Evolutionary conservation across 2,888 invertebrate species (phyloP).

Genomic region (Andrena chrysosceles): DNA sequence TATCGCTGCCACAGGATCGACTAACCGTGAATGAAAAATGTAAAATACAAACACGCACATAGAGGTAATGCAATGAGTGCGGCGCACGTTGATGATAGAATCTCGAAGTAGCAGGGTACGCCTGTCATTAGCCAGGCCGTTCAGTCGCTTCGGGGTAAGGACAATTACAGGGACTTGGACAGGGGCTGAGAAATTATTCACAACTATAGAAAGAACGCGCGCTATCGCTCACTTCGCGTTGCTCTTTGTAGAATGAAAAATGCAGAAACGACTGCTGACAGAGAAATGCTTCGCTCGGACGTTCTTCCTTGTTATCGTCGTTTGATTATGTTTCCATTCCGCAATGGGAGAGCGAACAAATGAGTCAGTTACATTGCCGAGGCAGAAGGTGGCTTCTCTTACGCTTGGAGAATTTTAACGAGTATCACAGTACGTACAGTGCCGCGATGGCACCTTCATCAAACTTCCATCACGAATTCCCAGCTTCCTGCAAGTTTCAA

Average conservation of each 20-base stretch:
- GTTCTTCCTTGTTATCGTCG: slow-evolving; percentile 4
- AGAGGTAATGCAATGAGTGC: slow-evolving; percentile 27
- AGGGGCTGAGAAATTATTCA: slow-evolving; percentile 34
- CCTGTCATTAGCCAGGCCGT: slow-evolving; percentile 17
- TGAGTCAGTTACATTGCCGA: background rate
- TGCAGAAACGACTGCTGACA: background rate
- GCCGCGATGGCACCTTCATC: slow-evolving; percentile 20
- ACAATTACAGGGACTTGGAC: slow-evolving; percentile 16
- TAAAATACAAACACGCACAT: slow-evolving; percentile 5
- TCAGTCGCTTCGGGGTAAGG: slow-evolving; percentile 34
- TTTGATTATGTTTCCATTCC: background rate
- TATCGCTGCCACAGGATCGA: background rate
- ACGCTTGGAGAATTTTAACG: slow-evolving; percentile 5
- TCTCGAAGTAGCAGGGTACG: slow-evolving; percentile 39
- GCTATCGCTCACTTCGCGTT: background rate
- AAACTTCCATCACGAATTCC: slow-evolving; percentile 36
- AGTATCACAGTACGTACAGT: slow-evolving; percentile 6
- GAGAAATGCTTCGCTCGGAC: background rate
- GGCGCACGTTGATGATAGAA: slow-evolving; percentile 31
- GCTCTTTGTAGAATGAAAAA: background rate
- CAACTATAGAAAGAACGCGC: background rate
- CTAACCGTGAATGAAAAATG: background rate
- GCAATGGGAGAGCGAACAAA: background rate
- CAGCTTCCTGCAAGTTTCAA: slow-evolving; percentile 30
- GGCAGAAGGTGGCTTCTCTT: background rate